Evolutionary conservation across 2,888 invertebrate genomes (phyloP), one percentile per base, ranked within the genome.

Genomic region (Cephus pulcher): DNA sequence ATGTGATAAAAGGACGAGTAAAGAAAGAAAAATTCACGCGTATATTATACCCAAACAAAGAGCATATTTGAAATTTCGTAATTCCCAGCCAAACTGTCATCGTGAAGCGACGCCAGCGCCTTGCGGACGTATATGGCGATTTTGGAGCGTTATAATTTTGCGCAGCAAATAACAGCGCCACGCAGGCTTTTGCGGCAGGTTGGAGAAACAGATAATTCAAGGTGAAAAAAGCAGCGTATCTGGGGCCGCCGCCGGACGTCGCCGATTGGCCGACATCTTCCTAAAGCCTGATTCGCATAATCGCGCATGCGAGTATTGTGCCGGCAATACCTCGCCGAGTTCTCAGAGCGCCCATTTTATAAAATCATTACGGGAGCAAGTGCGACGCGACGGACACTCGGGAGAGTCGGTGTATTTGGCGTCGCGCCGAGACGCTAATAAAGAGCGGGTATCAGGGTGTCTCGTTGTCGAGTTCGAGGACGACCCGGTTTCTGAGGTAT

Each of bases 281-380:
- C 56, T 56, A 56, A 56, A 56, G 56, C 23, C 56, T 56, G 56
- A 56, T 56, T 56, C 56, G 56, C 56, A 23, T 23, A 56, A 56
- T 56, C 34, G 71, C 71, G 71, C 71, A 71, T 71, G 71, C 71
- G 32, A 71, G 15, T 12, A 71, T 71, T 78, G 73, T 71, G 69
- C 56, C 75, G 32, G 35, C 23, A 30, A 73, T 56, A 74, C 76
- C 35, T 73, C 71, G 69, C 71, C 0, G 33, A 71, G 71, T 71
- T 71, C 70, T 71, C 40, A 23, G 37, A 82, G 78, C 79, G 76
- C 71, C 78, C 74, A 35, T 79, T 79, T 79, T 77, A 77, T 68
- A 82, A 82, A 82, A 82, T 82, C 81, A 79, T 82, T 82, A 82
- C 76, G 56, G 33, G 34, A 75, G 34, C 71, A 34, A 71, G 76